phyloP scores from a whole-genome alignment of 2,113 vertebrate genomes.

The Cnemophilus loriae region DNA sequence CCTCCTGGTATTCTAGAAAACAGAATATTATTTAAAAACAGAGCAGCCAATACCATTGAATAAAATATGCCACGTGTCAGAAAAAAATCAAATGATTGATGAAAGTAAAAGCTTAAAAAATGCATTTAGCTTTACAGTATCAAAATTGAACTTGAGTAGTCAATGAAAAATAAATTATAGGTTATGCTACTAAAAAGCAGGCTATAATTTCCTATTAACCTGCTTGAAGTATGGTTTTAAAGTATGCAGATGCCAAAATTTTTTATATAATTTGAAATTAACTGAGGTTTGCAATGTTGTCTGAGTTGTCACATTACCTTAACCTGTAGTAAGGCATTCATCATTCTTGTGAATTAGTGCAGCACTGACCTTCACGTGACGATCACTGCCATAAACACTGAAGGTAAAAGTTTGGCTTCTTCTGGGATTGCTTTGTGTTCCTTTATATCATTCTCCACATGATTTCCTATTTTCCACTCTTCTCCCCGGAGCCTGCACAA shows the following conservation, averaged over 20 bases:
- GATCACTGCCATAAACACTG: background rate
- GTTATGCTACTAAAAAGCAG: background rate
- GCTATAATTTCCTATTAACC: background rate
- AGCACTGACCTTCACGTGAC: rapidly evolving
- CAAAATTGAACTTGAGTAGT: background rate
- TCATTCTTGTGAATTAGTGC: background rate
- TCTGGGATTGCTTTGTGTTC: background rate
- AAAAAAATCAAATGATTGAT: background rate
- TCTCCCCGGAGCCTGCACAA: background rate
- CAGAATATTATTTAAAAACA: slow-evolving; percentile 34
- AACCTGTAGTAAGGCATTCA: background rate
- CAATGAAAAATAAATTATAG: slow-evolving; percentile 21
- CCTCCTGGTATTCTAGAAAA: slow-evolving; percentile 12
- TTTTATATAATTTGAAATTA: background rate
- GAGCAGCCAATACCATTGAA: slow-evolving; percentile 9
- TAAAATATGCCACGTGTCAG: background rate
- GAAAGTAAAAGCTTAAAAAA: background rate
- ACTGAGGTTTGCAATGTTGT: background rate
- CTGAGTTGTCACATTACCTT: background rate
- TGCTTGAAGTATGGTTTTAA: background rate
- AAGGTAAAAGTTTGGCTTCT: background rate
- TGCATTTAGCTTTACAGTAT: background rate
- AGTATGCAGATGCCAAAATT: background rate
- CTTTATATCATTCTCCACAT: background rate
- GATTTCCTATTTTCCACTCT: background rate